phyloP scores from a whole-genome alignment of 2,888 invertebrate genomes.

The Leptopterna dolabrata region DNA sequence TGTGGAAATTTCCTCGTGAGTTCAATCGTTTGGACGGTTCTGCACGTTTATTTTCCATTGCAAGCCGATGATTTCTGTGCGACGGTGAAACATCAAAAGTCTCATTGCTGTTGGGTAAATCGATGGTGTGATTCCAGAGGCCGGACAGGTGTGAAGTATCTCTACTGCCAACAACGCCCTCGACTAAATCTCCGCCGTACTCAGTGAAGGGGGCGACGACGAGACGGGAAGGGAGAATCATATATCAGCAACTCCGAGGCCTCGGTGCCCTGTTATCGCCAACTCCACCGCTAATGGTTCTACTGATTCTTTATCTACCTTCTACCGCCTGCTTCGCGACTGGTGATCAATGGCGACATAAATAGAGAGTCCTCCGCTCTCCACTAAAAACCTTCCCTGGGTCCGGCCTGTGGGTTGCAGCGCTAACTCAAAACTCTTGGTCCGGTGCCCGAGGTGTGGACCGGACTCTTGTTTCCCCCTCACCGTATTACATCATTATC shows the following conservation, averaged over 20 bases:
- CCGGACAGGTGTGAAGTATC: constrained; percentile 38
- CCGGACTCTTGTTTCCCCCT: constrained; percentile 27
- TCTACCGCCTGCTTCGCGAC: constrained; percentile 40
- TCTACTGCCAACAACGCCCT: constrained; percentile 39
- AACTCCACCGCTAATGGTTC: constrained; percentile 39
- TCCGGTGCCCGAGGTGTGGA: constrained; percentile 38
- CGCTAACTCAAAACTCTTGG: constrained; percentile 45
- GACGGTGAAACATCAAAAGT: too few species aligned
- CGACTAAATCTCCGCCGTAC: constrained; percentile 41
- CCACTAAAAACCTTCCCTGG: constrained; percentile 3
- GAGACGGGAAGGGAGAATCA: constrained; percentile 2
- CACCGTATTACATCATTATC: neutral
- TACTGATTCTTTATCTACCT: constrained; percentile 56
- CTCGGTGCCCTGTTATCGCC: constrained; percentile 49
- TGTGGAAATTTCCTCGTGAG: too few species aligned
- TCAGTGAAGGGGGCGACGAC: constrained; percentile 16
- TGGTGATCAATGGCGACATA: constrained; percentile 54
- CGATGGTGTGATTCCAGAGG: constrained; percentile 29
- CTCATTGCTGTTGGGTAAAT: neutral
- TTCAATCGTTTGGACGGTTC: too few species aligned
- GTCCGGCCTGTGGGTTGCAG: neutral
- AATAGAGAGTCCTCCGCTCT: constrained; percentile 38
- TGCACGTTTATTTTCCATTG: too few species aligned
- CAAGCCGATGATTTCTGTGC: too few species aligned
- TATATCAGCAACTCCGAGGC: constrained; percentile 27